These are phyloP conservation scores for Cranoglanis bouderius DNA, from an alignment of 2,113 vertebrate species.

Conservation along the genomic window DNA sequence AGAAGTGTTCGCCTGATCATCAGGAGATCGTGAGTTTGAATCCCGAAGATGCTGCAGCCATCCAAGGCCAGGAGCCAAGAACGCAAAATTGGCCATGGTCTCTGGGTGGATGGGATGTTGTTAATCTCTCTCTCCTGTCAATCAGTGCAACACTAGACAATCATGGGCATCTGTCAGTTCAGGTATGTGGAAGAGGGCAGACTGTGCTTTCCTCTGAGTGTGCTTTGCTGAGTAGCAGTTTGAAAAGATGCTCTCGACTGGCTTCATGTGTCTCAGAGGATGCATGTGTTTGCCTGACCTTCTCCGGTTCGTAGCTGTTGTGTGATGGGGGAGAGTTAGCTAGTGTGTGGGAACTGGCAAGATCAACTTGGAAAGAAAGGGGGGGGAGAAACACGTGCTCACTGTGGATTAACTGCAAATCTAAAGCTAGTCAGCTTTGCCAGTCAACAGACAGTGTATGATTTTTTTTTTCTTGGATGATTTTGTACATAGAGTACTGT, in stretches of 20 bases:
- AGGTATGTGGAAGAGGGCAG: background rate
- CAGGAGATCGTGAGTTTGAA: background rate
- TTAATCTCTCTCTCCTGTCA: background rate
- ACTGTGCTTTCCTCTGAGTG: background rate
- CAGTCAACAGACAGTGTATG: background rate
- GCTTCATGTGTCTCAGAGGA: background rate
- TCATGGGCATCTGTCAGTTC: background rate
- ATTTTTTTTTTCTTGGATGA: background rate
- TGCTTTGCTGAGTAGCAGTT: background rate
- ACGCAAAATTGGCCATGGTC: background rate
- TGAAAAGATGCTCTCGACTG: background rate
- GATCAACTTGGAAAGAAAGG: too few species aligned
- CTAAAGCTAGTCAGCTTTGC: background rate
- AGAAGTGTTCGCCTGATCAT: background rate
- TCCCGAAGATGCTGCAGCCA: background rate
- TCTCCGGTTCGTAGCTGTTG: background rate
- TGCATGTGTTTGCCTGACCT: background rate
- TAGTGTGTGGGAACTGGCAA: too few species aligned
- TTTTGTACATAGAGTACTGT: background rate
- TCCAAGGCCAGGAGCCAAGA: background rate
- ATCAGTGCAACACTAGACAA: background rate
- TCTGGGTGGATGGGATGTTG: background rate
- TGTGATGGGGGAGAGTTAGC: too few species aligned
- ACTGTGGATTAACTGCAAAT: background rate
- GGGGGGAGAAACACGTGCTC: too few species aligned